Evolutionary conservation across 2,797 vertebrate species (phyloP).

Genomic region (Oreochromis mossambicus): DNA sequence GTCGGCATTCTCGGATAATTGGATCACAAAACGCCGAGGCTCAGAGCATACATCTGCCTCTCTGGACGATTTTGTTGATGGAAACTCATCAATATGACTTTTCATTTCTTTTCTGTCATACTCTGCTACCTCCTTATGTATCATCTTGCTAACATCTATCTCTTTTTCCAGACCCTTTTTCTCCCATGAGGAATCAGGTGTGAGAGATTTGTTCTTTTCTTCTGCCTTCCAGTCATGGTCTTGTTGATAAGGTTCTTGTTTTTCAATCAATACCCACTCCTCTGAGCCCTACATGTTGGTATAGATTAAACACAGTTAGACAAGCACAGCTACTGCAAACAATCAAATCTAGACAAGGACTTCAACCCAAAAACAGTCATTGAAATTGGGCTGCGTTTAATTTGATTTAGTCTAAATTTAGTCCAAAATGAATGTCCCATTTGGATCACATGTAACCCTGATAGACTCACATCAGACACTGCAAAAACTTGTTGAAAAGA

Average conservation of each 20-base stretch:
- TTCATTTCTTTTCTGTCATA: slow-evolving; percentile 72
- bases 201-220: slow-evolving; percentile 64
- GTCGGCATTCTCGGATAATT: slow-evolving; percentile 54
- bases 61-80: slow-evolving; percentile 46
- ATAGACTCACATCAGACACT: neutral
- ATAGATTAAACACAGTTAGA: slow-evolving; percentile 96
- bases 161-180: slow-evolving; percentile 66
- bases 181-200: slow-evolving; percentile 63
- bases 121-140: slow-evolving; percentile 69
- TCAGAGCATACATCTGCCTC: slow-evolving; percentile 49
- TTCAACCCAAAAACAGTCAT: neutral
- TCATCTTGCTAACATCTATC: slow-evolving; percentile 62
- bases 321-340: slow-evolving; percentile 43
- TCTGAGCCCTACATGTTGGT: slow-evolving; percentile 97
- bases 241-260: slow-evolving; percentile 82
- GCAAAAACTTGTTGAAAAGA: neutral
- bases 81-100: slow-evolving; percentile 69
- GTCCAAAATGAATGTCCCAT: neutral
- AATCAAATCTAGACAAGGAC: slow-evolving; percentile 34
- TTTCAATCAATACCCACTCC: slow-evolving; percentile 99
- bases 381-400: neutral
- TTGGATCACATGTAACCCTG: neutral
- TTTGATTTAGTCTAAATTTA: neutral
- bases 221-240: slow-evolving; percentile 75
- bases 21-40: slow-evolving; percentile 39